Percentiles rank a stretch among this genome's conserved stretches.
Conservation (phyloP, 1,140 invertebrate species). For the Anadara kagoshimensis region DNA sequence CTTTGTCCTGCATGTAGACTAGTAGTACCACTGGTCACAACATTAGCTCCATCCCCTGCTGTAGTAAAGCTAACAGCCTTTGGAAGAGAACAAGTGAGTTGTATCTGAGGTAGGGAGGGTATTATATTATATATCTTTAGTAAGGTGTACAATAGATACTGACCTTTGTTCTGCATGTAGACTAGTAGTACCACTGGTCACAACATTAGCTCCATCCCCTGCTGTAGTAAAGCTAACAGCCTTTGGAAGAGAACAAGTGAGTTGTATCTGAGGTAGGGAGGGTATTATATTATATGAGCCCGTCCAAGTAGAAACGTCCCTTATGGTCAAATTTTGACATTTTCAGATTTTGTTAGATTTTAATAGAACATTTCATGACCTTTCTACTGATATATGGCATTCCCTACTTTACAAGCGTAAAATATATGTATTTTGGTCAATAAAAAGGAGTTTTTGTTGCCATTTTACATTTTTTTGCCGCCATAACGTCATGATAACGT, state of each 20-base stretch:
- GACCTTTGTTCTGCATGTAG: conserved; percentile 90
- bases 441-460: too few relatives aligned
- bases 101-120: conserved; percentile 83
- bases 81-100: conserved; percentile 70
- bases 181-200: conserved; percentile 85
- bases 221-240: conserved; percentile 66
- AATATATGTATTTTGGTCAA: too few relatives aligned
- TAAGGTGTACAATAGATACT: too few relatives aligned
- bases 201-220: conserved; percentile 77
- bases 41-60: conserved; percentile 74
- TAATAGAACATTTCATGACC: too few relatives aligned
- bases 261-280: conserved; percentile 80
- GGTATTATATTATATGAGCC: conserved; percentile 93
- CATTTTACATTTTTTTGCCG: too few relatives aligned
- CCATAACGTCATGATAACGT: too few relatives aligned
- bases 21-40: conserved; percentile 86
- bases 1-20: conserved; percentile 90
- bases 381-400: too few relatives aligned
- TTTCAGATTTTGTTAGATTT: too few relatives aligned
- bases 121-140: too few relatives aligned
- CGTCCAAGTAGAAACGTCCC: too few relatives aligned
- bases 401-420: too few relatives aligned
- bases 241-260: conserved; percentile 73
- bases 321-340: too few relatives aligned
- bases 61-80: conserved; percentile 71